Percentiles rank a stretch among this genome's conserved stretches.
Conservation (phyloP, 2,888 invertebrate genomes). For the Mamestra brassicae region DNA sequence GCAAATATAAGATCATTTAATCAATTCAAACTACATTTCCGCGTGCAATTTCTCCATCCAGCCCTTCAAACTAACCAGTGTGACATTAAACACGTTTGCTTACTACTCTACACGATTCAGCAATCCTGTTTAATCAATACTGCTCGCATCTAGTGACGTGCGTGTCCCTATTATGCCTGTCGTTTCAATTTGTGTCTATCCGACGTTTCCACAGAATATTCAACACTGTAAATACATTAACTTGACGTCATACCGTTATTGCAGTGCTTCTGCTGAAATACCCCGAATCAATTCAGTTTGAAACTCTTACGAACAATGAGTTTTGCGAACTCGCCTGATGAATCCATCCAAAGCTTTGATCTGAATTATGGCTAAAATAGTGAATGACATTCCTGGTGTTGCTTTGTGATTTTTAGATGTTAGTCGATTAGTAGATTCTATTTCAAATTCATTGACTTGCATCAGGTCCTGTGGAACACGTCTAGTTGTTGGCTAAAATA, state of each 20-base stretch:
- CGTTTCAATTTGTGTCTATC: slow-evolving; percentile 53
- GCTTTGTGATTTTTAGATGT: slow-evolving; percentile 27
- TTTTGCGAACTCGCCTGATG: slow-evolving; percentile 2
- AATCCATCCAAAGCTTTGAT: slow-evolving; percentile 1
- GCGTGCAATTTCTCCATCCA: slow-evolving; percentile 8
- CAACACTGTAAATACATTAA: slow-evolving; percentile 18
- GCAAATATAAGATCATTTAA: neutral
- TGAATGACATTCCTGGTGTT: neutral
- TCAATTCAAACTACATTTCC: neutral
- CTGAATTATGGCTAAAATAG: neutral
- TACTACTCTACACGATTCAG: slow-evolving; percentile 31
- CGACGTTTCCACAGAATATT: slow-evolving; percentile 28
- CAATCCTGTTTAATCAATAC: slow-evolving; percentile 50
- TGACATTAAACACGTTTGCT: slow-evolving; percentile 30
- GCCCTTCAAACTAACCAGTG: neutral
- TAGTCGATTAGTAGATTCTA: slow-evolving; percentile 24
- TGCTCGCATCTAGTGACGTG: slow-evolving; percentile 31
- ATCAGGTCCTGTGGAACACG: slow-evolving; percentile 8
- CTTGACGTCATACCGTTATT: slow-evolving; percentile 13
- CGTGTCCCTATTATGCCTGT: slow-evolving; percentile 36
- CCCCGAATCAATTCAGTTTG: slow-evolving; percentile 7
- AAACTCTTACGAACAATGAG: neutral
- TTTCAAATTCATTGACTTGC: slow-evolving; percentile 24
- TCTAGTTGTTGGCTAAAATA: neutral
- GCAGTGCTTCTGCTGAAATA: slow-evolving; percentile 6